A percentile compares a stretch with the other conserved stretches of the same genome.
Evolutionary conservation across 2,888 invertebrate genomes (phyloP).

Genomic region (Agrenia bidenticulata): DNA sequence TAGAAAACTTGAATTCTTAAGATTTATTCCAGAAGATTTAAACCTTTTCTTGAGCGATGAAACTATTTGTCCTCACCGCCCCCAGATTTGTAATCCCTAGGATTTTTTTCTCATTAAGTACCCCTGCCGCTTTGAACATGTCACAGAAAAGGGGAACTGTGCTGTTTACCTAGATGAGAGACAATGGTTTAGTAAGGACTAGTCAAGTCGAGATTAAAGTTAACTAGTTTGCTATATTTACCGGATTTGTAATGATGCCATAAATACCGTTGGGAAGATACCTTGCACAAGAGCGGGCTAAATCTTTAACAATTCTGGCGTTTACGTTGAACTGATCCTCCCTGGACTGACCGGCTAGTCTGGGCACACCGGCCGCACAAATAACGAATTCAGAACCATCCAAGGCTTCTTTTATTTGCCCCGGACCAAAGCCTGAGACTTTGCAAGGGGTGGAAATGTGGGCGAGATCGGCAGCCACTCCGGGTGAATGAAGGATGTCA

Average conservation of each 20-base stretch:
- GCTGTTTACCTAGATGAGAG: constrained; percentile 14
- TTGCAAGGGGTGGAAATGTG: constrained; percentile 61
- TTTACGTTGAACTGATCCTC: constrained; percentile 17
- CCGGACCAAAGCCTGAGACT: constrained; percentile 49
- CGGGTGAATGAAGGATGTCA: constrained; percentile 64
- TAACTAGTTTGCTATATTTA: neutral
- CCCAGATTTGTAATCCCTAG: constrained; percentile 13
- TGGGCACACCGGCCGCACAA: constrained; percentile 8
- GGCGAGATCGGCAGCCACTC: constrained; percentile 64
- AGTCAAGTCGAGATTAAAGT: no score
- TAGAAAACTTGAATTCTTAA: no score
- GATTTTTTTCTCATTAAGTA: constrained; percentile 10
- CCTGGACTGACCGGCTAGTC: constrained; percentile 10
- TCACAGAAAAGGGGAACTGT: constrained; percentile 12
- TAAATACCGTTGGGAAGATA: constrained; percentile 9
- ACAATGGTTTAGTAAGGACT: no score
- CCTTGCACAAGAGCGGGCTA: neutral
- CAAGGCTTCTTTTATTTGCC: constrained; percentile 12
- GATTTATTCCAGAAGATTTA: neutral
- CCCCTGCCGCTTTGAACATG: constrained; percentile 14
- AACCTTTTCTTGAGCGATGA: constrained; percentile 9
- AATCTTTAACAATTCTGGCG: constrained; percentile 10
- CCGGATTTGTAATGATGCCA: constrained; percentile 16
- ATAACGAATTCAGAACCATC: neutral
- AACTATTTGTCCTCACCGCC: neutral